These are phyloP conservation scores for Bos indicus DNA, from an alignment of 2,113 vertebrate species.

Conservation along the genomic window DNA sequence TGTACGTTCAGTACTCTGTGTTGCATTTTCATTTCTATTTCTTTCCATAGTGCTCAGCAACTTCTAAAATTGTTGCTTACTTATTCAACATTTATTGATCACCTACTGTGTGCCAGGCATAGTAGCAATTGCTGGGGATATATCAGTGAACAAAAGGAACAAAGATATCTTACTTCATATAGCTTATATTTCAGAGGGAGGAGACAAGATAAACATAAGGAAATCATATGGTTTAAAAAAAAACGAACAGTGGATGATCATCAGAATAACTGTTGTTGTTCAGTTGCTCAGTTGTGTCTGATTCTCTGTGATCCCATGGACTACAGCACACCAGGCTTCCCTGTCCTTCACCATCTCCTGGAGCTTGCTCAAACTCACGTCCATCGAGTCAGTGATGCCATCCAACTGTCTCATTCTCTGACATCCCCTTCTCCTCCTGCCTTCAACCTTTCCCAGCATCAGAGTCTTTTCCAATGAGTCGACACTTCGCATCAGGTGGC, in stretches of 20 bases:
- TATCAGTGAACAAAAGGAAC: not conserved
- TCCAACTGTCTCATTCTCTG: not conserved
- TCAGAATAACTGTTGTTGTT: not conserved
- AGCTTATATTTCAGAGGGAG: not conserved
- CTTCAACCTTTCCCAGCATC: not conserved
- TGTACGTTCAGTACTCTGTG: not conserved
- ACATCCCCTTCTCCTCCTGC: not conserved
- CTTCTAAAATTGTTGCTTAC: not conserved
- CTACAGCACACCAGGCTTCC: not conserved
- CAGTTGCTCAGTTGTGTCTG: not conserved
- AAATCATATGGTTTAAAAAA: not conserved
- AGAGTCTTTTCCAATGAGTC: not conserved
- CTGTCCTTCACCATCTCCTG: not conserved
- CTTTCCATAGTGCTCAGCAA: not conserved
- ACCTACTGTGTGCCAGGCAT: not conserved
- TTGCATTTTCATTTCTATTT: not conserved
- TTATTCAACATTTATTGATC: not conserved
- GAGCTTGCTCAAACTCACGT: not conserved
- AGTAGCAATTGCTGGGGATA: not conserved
- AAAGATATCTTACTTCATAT: not conserved
- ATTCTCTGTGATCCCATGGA: not conserved
- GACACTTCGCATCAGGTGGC: not conserved
- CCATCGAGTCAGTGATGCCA: rapidly evolving
- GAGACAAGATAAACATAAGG: not conserved
- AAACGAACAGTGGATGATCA: not conserved